A percentile compares a stretch with the other conserved stretches of the same genome.
These are phyloP conservation scores for Hemithea aestivaria DNA, from an alignment of 2,888 invertebrate genomes.

Conservation along the genomic window DNA sequence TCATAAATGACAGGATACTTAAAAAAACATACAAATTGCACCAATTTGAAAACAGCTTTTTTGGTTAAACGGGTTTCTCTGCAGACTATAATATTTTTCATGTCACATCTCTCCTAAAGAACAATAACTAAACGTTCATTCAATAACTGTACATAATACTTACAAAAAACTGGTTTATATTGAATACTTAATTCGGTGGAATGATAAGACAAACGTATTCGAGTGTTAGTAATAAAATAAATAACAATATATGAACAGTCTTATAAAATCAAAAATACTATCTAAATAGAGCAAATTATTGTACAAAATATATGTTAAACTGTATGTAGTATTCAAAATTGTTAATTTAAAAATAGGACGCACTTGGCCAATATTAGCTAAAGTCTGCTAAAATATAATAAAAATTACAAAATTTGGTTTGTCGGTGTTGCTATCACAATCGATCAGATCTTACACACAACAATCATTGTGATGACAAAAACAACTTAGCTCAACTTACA, in stretches of 20 bases:
- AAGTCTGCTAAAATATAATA: slow-evolving; percentile 25
- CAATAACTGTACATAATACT: slow-evolving; percentile 58
- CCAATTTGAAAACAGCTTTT: too few relatives aligned
- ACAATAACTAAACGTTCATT: slow-evolving; percentile 29
- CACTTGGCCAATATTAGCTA: slow-evolving; percentile 41
- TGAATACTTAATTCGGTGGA: slow-evolving; percentile 72
- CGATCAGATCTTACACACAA: slow-evolving; percentile 14
- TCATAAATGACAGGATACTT: too few relatives aligned
- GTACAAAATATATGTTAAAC: slow-evolving; percentile 51
- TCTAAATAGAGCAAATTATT: slow-evolving; percentile 53
- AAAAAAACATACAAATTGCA: too few relatives aligned
- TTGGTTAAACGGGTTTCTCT: too few relatives aligned
- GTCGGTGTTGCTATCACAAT: slow-evolving; percentile 38
- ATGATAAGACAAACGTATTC: slow-evolving; percentile 61
- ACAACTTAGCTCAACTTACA: slow-evolving; percentile 27
- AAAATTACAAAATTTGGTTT: slow-evolving; percentile 30
- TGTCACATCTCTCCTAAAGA: too few relatives aligned
- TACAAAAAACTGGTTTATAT: slow-evolving; percentile 56
- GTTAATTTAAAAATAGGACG: slow-evolving; percentile 51
- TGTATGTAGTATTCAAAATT: slow-evolving; percentile 39
- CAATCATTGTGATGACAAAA: slow-evolving; percentile 34
- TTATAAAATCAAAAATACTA: slow-evolving; percentile 61
- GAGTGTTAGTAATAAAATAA: slow-evolving; percentile 55
- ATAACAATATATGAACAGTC: slow-evolving; percentile 62
- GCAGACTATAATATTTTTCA: too few relatives aligned